These are phyloP conservation scores for Tetranychus cinnabarinus DNA, from an alignment of 1,140 invertebrate species.

Conservation along the genomic window DNA sequence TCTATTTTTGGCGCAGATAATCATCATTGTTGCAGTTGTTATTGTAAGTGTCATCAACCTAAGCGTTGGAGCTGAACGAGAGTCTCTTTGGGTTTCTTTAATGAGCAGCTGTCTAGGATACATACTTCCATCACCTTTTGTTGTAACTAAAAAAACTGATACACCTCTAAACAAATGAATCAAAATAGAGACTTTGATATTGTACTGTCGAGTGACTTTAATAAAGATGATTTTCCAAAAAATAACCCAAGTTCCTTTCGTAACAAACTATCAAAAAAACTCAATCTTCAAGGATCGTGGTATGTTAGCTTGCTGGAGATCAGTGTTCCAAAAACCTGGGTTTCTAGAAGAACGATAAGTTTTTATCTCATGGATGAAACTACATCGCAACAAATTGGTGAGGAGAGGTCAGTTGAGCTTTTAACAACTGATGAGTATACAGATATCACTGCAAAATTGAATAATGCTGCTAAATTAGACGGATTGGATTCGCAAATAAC, in stretches of 20 bases:
- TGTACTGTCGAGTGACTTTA: background rate
- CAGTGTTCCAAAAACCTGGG: background rate
- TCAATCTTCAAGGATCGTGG: background rate
- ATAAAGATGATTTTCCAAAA: background rate
- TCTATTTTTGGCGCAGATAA: too few relatives aligned
- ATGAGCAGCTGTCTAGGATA: background rate
- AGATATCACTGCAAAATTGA: too few relatives aligned
- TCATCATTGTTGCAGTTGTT: too few relatives aligned
- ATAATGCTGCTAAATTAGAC: too few relatives aligned
- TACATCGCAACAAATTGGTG: too few relatives aligned
- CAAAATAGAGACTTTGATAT: background rate
- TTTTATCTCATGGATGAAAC: too few relatives aligned
- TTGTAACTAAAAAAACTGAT: background rate
- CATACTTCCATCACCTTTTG: background rate
- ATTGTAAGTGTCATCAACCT: too few relatives aligned
- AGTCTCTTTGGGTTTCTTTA: background rate
- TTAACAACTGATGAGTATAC: too few relatives aligned
- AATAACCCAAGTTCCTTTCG: background rate
- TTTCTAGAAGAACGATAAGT: background rate
- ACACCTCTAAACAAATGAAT: background rate
- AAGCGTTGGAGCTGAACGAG: background rate
- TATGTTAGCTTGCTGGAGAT: background rate
- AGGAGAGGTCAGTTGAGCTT: too few relatives aligned
- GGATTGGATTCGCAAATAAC: too few relatives aligned
- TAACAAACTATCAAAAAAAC: background rate